Base-by-base conservation (phyloP, 2,888 invertebrate genomes). In the Herminia tarsipennalis region DNA sequence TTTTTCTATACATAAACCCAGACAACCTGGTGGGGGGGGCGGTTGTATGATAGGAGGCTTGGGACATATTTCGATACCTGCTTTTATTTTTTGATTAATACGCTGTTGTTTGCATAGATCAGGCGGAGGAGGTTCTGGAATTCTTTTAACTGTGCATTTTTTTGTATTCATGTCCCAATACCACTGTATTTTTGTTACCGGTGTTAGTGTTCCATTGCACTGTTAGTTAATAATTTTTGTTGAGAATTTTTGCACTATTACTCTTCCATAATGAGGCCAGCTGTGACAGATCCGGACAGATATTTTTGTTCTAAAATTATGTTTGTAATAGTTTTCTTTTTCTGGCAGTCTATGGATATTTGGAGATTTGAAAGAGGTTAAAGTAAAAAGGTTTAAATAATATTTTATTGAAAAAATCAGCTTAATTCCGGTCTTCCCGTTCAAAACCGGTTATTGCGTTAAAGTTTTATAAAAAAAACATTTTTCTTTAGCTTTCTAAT, bases 1-100 rank as follows among this genome's bases (percentile, higher is more conserved):
- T 58, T 54, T 81, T 34, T 87, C 85, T n/a, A 77, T 70, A 41
- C 84, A 85, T 9, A 86, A 17, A 0, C 70, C 86, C 1, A 64
- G 39, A 24, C 87, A 87, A 0, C 42, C 9, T 0, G 78, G 70
- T 0, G 72, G 58, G 0, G 67, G 75, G 0, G 59, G 39, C 0
- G 79, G 81, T 0, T 61, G 61, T 16, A 40, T 49, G 1, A 68
- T 39, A 0, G 76, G 77, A 0, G 70, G 73, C 5, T 58, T 67
- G 2, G 77, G 74, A 38, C 85, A 85, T 57, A 83, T 59, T 36
- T 61, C 76, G 1, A 76, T 67, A 12, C 86, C 85, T 41, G 78
- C 80, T 56, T 78, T 78, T 14, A 65, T 40, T 33, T 69, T 66
- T 22, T 69, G 48, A 48, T 47, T 61, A 8, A 73, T 78, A 5